Evolutionary conservation across 2,888 invertebrate species (phyloP).

Genomic region (Adelphocoris suturalis): DNA sequence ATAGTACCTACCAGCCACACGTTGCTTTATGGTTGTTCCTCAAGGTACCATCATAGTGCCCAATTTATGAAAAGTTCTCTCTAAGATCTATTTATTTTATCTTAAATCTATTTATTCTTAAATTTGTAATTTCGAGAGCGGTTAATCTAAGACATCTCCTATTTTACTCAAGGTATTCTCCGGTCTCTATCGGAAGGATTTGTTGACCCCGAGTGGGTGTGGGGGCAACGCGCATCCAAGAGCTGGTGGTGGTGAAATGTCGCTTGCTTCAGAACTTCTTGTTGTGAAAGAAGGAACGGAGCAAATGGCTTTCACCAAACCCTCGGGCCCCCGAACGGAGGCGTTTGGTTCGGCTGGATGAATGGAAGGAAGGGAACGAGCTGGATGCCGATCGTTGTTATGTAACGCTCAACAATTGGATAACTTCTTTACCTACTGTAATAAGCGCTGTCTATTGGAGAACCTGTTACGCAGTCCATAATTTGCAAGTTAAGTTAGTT

Average conservation of each 20-base stretch:
- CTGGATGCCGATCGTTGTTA: not conserved
- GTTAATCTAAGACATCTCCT: no score
- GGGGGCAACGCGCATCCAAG: not conserved
- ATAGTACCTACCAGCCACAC: no score
- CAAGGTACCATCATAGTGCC: no score
- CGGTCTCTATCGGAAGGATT: no score
- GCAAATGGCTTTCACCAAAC: slow-evolving; percentile 40
- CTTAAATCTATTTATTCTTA: no score
- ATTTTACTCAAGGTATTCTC: no score
- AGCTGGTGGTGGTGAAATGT: slow-evolving; percentile 19
- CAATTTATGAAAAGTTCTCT: no score
- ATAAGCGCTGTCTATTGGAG: not conserved
- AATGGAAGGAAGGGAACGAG: slow-evolving; percentile 35
- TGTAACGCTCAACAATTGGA: slow-evolving; percentile 5
- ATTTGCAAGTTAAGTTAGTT: no score
- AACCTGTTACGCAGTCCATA: not conserved
- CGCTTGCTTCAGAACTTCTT: slow-evolving; percentile 42
- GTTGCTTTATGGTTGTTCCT: no score
- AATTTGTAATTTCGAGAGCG: no score
- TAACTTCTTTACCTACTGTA: not conserved
- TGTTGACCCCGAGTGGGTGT: no score
- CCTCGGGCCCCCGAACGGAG: slow-evolving; percentile 13
- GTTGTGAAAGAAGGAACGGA: slow-evolving; percentile 42
- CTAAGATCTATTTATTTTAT: no score
- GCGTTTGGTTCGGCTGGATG: not conserved